Percentiles rank a stretch among this genome's conserved stretches.
Conservation (phyloP, 2,888 invertebrate genomes). For the Lithophane ornitopus region DNA sequence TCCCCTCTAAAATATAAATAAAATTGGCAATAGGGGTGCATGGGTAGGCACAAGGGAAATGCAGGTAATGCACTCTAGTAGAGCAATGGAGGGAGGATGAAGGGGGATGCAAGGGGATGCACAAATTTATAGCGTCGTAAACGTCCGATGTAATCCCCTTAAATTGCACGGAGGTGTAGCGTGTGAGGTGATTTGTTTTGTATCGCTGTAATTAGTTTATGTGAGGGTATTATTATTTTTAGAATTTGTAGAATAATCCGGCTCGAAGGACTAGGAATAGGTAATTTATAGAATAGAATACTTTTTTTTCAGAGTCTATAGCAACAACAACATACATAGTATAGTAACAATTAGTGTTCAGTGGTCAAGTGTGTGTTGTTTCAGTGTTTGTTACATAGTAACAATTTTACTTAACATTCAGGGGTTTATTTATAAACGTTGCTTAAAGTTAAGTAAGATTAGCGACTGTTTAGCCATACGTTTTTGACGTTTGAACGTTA, state of each 20-base stretch:
- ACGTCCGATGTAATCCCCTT: conserved; percentile 77
- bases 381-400: too few relatives aligned
- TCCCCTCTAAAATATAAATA: conserved; percentile 65
- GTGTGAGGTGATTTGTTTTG: conserved; percentile 60
- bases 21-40: conserved; percentile 62
- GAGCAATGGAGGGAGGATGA: conserved; percentile 43
- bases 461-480: too few relatives aligned
- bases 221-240: conserved; percentile 31
- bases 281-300: too few relatives aligned
- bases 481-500: too few relatives aligned
- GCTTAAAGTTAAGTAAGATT: too few relatives aligned
- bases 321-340: too few relatives aligned
- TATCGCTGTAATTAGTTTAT: conserved; percentile 56
- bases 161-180: conserved; percentile 69
- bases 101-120: conserved; percentile 65
- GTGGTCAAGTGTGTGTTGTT: too few relatives aligned
- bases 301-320: too few relatives aligned
- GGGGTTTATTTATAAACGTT: too few relatives aligned
- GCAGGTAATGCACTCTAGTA: conserved; percentile 73
- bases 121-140: conserved; percentile 81
- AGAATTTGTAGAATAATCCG: conserved; percentile 3
- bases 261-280: background rate
- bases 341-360: too few relatives aligned
- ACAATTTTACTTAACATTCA: too few relatives aligned
- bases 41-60: conserved; percentile 71